Evolutionary conservation across 1,140 invertebrate genomes (phyloP), one percentile per base, ranked within the genome.

Genomic region (Trachelipus rathkii): DNA sequence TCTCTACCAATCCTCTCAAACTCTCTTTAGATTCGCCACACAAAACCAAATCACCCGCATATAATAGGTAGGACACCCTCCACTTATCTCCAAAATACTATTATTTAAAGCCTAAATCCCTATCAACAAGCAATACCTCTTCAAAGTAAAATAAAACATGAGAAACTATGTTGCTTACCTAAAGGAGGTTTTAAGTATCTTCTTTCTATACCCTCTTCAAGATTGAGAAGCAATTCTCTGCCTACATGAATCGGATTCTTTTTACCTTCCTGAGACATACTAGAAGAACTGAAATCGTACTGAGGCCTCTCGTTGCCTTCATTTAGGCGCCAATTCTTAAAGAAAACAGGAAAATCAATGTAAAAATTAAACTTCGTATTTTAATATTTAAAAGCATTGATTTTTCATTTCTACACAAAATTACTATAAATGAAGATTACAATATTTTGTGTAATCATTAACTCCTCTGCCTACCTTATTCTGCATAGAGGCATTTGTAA

Each of bases 101-200:
- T 6, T 33, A 33, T 33, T 33, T 33, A 33, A 33, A 33, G 33
- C 33, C 33, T 33, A 3, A 33, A 33, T 3, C 33, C 6, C 6
- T 33, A 33, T 1, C 33, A 33, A 3, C 33, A 33, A n/a, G 1
- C 33, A 33, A 3, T 6, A 33, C 6, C 33, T 33, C 33, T 33
- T 33, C 33, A 33, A 33, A 33, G 33, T 33, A 33, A 33, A 33
- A 60, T 19, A 60, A 60, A 60, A 13, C 19, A 60, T 60, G 2
- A 60, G 19, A 60, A 60, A 3, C 2, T 15, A 60, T 13, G 50
- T 19, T 60, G 2, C 77, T 75, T 88, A 71, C 93, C 95, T 21
- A 98, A 87, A 44, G 96, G 96, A 78, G 95, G 94, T 86, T 96
- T 96, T 50, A 98, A 86, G 84, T 98, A 98, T 80, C 96, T 86